Base-by-base conservation (phyloP, 2,113 vertebrate species). In the Gasterosteus aculeatus region DNA sequence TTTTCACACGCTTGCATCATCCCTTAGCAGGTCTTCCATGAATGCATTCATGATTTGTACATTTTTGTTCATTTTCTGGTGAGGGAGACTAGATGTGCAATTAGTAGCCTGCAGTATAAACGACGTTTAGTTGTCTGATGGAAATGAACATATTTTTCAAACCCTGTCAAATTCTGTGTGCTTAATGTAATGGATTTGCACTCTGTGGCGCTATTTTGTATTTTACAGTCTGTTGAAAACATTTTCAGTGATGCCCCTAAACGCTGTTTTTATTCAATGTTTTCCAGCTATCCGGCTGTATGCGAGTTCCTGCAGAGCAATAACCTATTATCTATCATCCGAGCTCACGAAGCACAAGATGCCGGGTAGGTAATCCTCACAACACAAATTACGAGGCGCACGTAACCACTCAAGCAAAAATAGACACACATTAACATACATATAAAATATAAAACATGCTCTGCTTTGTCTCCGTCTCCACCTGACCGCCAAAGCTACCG, bases 221-320 rank as follows among this genome's bases (percentile, higher is more conserved):
- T 31, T 29, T 60, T 46, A 47, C 18, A 29, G 38, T 3, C 0
- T 10, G 11, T 31, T 14, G 22, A 42, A 79, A 42, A 7, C 1
- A n/a, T 72, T 64, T 56, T 60, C 3, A 22, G n/a, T 54, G 3
- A 56, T 15, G 8, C 71, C 10, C 57, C 51, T 68, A 16, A 74
- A 68, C 19, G 44, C 66, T 42, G 0, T 59, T 73, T 62, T 9
- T 60, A 19, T 73, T 69, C 53, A 19, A 56, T 65, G 35, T 82
- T 81, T 81, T 85, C 54, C 94, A 99, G 98, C 95, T 99, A 99
- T 85, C 97, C 98, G 10, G 98, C 98, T 86, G 98, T 99, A 15
- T 99, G 98, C 85, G 98, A 99, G 92, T 99, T 99, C 94, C 94
- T 99, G 93, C 98, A 99, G 95, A 98, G 98, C 95, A 99, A 99